These are phyloP conservation scores for Megalopta genalis DNA, from an alignment of 1,140 invertebrate genomes.

Conservation along the genomic window DNA sequence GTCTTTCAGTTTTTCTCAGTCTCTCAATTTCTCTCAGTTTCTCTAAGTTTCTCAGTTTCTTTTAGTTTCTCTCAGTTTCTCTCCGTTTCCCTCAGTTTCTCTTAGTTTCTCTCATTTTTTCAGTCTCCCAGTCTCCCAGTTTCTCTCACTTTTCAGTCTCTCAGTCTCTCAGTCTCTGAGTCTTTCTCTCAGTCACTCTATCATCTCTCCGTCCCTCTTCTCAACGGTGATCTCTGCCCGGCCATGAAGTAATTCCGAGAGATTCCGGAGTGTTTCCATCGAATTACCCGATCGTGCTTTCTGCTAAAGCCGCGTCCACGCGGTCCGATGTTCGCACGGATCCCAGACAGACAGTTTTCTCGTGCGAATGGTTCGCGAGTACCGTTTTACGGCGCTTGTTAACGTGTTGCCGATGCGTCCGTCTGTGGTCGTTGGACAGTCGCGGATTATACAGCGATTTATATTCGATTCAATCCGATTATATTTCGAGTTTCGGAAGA, in stretches of 20 bases:
- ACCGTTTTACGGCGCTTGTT: too few species aligned
- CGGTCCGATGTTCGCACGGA: too few species aligned
- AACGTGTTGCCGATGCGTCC: too few species aligned
- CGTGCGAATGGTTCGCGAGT: too few species aligned
- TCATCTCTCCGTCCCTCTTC: background rate
- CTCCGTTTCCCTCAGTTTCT: too few species aligned
- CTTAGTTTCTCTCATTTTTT: too few species aligned
- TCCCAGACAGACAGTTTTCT: too few species aligned
- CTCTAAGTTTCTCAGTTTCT: too few species aligned
- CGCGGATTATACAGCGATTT: too few species aligned
- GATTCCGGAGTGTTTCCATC: conserved; percentile 29
- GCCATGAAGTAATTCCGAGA: conserved; percentile 35
- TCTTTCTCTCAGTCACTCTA: background rate
- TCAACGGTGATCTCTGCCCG: conserved; percentile 15
- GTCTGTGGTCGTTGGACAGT: too few species aligned
- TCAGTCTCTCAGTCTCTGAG: background rate
- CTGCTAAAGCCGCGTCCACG: conserved; percentile 6
- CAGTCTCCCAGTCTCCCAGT: background rate
- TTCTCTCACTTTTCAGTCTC: background rate
- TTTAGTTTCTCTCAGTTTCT: background rate
- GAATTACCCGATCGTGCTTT: conserved; percentile 27
- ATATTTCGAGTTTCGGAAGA: too few species aligned
- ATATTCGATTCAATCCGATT: too few species aligned
- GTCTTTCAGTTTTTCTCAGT: background rate
- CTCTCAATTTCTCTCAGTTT: background rate